A percentile compares a stretch with the other conserved stretches of the same genome.
Evolutionary conservation across 2,113 vertebrate genomes (phyloP).

Genomic region (Trinectes maculatus): DNA sequence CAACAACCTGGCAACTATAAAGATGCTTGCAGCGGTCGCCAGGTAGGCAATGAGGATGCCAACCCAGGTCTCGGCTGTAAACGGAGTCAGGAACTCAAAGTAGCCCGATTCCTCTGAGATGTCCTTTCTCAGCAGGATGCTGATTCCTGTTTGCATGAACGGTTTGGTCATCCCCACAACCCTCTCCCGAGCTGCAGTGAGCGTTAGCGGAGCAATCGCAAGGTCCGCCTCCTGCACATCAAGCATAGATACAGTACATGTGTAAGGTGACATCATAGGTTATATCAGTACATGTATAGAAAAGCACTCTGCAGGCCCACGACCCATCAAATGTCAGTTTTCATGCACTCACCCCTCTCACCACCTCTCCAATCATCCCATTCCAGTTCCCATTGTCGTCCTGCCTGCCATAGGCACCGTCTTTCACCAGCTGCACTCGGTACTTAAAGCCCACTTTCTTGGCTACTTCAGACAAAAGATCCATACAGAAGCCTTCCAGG

Average conservation of each 20-base stretch:
- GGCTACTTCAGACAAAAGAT: constrained; percentile 84
- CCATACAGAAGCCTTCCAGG: constrained; percentile 90
- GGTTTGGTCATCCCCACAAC: constrained; percentile 89
- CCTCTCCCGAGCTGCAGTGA: constrained; percentile 85
- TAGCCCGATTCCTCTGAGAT: constrained; percentile 76
- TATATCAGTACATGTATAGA: neutral
- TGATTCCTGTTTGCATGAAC: constrained; percentile 90
- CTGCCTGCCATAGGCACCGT: constrained; percentile 80
- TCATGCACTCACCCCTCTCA: constrained; percentile 79
- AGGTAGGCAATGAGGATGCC: constrained; percentile 87
- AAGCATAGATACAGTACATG: neutral
- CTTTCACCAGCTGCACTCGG: constrained; percentile 85
- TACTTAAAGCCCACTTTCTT: constrained; percentile 86
- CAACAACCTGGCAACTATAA: constrained; percentile 83
- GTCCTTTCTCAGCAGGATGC: constrained; percentile 88
- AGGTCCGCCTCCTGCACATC: constrained; percentile 86
- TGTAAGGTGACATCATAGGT: neutral
- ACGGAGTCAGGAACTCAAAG: constrained; percentile 88
- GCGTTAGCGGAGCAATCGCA: constrained; percentile 87
- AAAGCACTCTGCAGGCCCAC: neutral
- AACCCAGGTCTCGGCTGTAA: constrained; percentile 87
- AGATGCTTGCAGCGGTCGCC: constrained; percentile 85
- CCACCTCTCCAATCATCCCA: constrained; percentile 89
- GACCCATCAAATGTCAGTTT: neutral
- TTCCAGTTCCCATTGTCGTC: constrained; percentile 85